These are phyloP conservation scores for Blastobasis lacticolella DNA, from an alignment of 2,888 invertebrate species.

Conservation along the genomic window DNA sequence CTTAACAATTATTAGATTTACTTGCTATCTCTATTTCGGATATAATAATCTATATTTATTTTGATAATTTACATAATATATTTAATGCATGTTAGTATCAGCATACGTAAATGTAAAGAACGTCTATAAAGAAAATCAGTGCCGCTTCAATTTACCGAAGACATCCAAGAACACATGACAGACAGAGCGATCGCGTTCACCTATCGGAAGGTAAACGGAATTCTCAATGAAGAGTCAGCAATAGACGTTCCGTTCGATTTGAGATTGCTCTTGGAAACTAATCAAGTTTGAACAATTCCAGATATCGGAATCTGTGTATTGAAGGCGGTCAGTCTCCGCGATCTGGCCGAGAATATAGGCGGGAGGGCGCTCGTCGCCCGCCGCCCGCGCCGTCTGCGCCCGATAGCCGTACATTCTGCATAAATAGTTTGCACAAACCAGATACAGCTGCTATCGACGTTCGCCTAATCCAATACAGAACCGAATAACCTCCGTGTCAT, in stretches of 20 bases:
- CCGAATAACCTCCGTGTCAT: constrained; percentile 2
- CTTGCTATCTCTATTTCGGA: too few relatives aligned
- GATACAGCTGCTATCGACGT: constrained; percentile 5
- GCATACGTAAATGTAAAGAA: too few relatives aligned
- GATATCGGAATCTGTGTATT: constrained; percentile 34
- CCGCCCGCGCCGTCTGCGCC: constrained; percentile 27
- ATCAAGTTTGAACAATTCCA: constrained; percentile 36
- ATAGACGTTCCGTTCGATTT: constrained; percentile 22
- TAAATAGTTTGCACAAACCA: constrained; percentile 20
- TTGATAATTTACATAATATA: too few relatives aligned
- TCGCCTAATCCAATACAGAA: constrained; percentile 8
- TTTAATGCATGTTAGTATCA: too few relatives aligned
- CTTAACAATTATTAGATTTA: too few relatives aligned
- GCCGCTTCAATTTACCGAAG: too few relatives aligned
- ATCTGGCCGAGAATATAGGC: constrained; percentile 29
- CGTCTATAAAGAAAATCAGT: too few relatives aligned
- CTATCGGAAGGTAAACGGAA: too few relatives aligned
- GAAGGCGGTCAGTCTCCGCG: constrained; percentile 31
- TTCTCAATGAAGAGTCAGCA: too few relatives aligned
- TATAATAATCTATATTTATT: too few relatives aligned
- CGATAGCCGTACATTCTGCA: constrained; percentile 24
- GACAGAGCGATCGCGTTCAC: too few relatives aligned
- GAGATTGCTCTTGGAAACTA: constrained; percentile 32
- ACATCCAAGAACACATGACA: too few relatives aligned
- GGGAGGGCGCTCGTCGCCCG: constrained; percentile 9